Evolutionary conservation across 2,888 invertebrate species (phyloP), one percentile per base, ranked within the genome.

Genomic region (Leptothorax acervorum): DNA sequence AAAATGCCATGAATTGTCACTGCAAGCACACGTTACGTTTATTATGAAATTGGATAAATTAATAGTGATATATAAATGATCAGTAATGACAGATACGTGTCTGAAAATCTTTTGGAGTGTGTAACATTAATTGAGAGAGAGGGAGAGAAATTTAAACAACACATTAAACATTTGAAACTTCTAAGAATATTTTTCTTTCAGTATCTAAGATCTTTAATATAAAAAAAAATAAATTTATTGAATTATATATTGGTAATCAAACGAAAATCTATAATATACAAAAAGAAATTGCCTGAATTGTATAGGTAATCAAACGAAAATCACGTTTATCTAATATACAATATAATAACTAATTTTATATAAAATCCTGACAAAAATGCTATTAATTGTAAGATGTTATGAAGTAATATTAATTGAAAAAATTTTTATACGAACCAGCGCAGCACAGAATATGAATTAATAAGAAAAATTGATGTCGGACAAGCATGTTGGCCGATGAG

Each of bases 391-490:
- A n/a, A 63, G 15, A 31, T 11, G 18, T 88, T 23, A 53, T 18
- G 6, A 18, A 82, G 51, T 63, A 39, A 4, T 5, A 1, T 42
- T 53, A 42, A 51, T 45, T 60, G 39, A 35, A 78, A 76, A 73
- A 28, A 8, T 39, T 48, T 45, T n/a, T 73, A 53, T 60, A 85
- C 75, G 15, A 48, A 63, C 35, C 70, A 62, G 23, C 66, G 60
- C 39, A 83, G 45, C 23, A 88, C 45, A 86, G 51, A 63, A 75
- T 63, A 66, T 76, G 39, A 68, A 87, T 74, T 62, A 83, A 42
- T 18, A 55, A 51, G 15, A 75, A 31, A 62, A 79, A 9, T 62
- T 1, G 78, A 65, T 35, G 35, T 45, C 8, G 66, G 28, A 35
- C 55, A 9, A 31, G 48, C 89, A 88, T 89, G 39, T 53, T 28